These are phyloP conservation scores for Ruditapes philippinarum DNA, from an alignment of 1,140 invertebrate genomes.

Conservation along the genomic window DNA sequence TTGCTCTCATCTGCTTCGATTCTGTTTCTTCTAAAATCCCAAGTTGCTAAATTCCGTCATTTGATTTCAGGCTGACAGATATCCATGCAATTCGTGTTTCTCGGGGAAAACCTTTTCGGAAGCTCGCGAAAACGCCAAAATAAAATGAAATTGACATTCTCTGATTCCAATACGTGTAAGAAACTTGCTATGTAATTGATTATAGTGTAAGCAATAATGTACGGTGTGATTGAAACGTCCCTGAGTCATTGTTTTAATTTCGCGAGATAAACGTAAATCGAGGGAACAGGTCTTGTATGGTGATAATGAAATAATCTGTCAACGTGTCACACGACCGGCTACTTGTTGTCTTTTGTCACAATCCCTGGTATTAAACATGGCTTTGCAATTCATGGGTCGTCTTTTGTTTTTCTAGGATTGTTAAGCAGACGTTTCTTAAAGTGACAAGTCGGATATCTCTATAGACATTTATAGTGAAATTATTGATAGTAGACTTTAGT, in stretches of 20 bases:
- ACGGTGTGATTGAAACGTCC: conserved; percentile 16
- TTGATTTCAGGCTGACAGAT: neutral
- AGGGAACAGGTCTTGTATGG: neutral
- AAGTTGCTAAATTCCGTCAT: neutral
- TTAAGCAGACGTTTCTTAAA: too few species aligned
- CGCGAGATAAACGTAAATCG: neutral
- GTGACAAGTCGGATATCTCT: too few species aligned
- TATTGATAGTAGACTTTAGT: too few species aligned
- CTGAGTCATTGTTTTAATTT: conserved; percentile 47
- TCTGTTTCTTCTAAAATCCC: neutral
- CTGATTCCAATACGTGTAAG: conserved; percentile 19
- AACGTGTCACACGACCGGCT: neutral
- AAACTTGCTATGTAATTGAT: conserved; percentile 43
- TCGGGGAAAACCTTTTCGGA: neutral
- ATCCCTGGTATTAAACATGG: neutral
- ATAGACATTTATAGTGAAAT: too few species aligned
- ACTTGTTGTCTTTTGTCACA: neutral
- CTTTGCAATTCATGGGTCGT: neutral
- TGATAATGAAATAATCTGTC: conserved; percentile 55
- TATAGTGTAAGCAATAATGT: conserved; percentile 51
- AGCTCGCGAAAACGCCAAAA: neutral
- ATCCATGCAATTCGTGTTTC: conserved; percentile 3
- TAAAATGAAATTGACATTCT: conserved; percentile 31
- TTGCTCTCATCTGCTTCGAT: neutral
- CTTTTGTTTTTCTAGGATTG: too few species aligned